These are phyloP conservation scores for Unio delphinus DNA, from an alignment of 2,888 invertebrate genomes.

Conservation along the genomic window DNA sequence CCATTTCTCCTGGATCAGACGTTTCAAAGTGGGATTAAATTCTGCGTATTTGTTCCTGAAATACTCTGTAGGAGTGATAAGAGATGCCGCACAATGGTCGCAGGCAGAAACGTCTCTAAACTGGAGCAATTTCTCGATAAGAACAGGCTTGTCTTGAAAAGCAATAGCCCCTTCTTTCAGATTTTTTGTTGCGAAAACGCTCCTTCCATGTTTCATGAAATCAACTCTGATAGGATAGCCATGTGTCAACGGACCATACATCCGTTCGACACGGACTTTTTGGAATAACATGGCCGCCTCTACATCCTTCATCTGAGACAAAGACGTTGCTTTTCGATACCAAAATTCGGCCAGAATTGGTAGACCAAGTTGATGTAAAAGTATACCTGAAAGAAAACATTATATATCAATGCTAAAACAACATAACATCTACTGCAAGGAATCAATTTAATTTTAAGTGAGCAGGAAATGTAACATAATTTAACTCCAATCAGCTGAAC, in stretches of 20 bases:
- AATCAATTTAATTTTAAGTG: no score
- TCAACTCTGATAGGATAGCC: slow-evolving; percentile 54
- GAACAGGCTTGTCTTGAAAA: slow-evolving; percentile 89
- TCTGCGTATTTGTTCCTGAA: slow-evolving; percentile 43
- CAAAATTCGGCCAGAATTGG: slow-evolving; percentile 63
- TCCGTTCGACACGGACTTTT: slow-evolving; percentile 55
- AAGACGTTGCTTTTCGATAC: slow-evolving; percentile 55
- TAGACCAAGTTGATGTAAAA: slow-evolving; percentile 34
- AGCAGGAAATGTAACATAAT: no score
- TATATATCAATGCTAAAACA: no score
- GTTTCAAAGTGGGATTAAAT: slow-evolving; percentile 29
- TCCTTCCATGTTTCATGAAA: slow-evolving; percentile 79
- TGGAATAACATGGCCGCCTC: slow-evolving; percentile 57
- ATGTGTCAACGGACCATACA: slow-evolving; percentile 55
- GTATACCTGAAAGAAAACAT: no score
- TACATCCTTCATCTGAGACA: slow-evolving; percentile 44
- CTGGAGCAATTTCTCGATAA: slow-evolving; percentile 85
- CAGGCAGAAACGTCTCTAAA: slow-evolving; percentile 88
- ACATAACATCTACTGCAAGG: no score
- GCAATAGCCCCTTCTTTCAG: slow-evolving; percentile 81
- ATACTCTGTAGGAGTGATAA: slow-evolving; percentile 86
- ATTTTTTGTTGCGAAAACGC: slow-evolving; percentile 80
- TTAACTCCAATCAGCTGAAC: no score
- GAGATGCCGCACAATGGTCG: slow-evolving; percentile 89
- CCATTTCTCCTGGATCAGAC: slow-evolving; percentile 50